phyloP scores from a whole-genome alignment of 2,113 vertebrate species.

The Sterna hirundo region DNA sequence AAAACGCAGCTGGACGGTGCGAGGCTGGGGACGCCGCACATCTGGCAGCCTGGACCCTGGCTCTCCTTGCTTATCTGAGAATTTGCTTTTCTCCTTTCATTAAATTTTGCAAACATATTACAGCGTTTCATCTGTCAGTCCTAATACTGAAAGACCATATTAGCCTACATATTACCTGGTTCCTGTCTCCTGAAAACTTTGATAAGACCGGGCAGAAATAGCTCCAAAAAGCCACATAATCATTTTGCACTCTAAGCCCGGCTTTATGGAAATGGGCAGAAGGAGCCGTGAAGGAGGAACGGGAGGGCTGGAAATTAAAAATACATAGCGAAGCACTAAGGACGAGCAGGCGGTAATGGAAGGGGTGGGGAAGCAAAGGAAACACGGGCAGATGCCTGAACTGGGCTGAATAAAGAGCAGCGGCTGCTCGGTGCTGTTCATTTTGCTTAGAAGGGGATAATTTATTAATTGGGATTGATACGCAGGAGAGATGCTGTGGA shows the following conservation, averaged over 20 bases:
- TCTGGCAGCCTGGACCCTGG: not conserved
- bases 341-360: not conserved
- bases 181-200: constrained; percentile 35
- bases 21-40: not conserved
- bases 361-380: not conserved
- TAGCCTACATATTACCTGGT: constrained; percentile 7
- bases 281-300: not conserved
- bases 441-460: not conserved
- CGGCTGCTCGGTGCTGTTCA: not conserved
- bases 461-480: not conserved
- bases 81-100: constrained; percentile 60
- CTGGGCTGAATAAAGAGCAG: not conserved
- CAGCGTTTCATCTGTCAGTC: constrained; percentile 50
- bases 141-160: not conserved
- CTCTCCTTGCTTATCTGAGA: constrained; percentile 35
- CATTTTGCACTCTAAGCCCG: not conserved
- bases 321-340: no score
- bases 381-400: not conserved
- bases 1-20: not conserved
- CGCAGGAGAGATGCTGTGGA: not conserved
- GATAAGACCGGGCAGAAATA: not conserved
- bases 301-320: not conserved
- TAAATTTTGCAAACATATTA: constrained; percentile 48
- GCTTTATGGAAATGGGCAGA: not conserved
- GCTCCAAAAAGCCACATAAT: not conserved